These are phyloP conservation scores for Yponomeuta malinellus DNA, from an alignment of 2,888 invertebrate species.

Conservation along the genomic window DNA sequence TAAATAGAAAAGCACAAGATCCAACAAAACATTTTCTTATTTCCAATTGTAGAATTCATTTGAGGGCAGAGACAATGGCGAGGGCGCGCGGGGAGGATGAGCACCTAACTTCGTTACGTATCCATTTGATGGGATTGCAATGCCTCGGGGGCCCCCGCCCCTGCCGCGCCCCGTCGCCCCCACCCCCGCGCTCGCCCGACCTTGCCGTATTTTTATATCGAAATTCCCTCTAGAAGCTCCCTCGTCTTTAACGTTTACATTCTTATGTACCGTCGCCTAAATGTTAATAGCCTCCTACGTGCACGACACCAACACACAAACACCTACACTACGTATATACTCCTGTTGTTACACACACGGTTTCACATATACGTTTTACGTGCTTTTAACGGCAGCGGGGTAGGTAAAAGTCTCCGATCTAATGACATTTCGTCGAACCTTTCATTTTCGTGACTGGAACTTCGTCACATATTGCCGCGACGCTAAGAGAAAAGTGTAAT, in stretches of 20 bases:
- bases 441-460: slow-evolving; percentile 55
- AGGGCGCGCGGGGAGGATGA: slow-evolving; percentile 75
- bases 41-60: slow-evolving; percentile 77
- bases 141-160: slow-evolving; percentile 69
- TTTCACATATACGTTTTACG: slow-evolving; percentile 47
- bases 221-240: slow-evolving; percentile 68
- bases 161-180: slow-evolving; percentile 26
- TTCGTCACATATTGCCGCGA: slow-evolving; percentile 44
- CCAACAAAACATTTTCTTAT: slow-evolving; percentile 76
- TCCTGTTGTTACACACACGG: slow-evolving; percentile 6
- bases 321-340: slow-evolving; percentile 19
- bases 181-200: slow-evolving; percentile 41
- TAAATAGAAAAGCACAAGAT: slow-evolving; percentile 72
- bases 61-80: slow-evolving; percentile 76
- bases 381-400: slow-evolving; percentile 53
- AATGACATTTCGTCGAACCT: slow-evolving; percentile 58
- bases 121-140: slow-evolving; percentile 87
- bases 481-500: slow-evolving; percentile 50
- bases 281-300: slow-evolving; percentile 69
- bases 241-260: slow-evolving; percentile 76
- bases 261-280: slow-evolving; percentile 73
- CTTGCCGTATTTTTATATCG: slow-evolving; percentile 73
- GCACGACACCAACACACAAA: slow-evolving; percentile 35
- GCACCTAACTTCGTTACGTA: slow-evolving; percentile 84
- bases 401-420: slow-evolving; percentile 51